These are phyloP conservation scores for Trypoxylon attenuatum DNA, from an alignment of 2,888 invertebrate species.

Conservation along the genomic window DNA sequence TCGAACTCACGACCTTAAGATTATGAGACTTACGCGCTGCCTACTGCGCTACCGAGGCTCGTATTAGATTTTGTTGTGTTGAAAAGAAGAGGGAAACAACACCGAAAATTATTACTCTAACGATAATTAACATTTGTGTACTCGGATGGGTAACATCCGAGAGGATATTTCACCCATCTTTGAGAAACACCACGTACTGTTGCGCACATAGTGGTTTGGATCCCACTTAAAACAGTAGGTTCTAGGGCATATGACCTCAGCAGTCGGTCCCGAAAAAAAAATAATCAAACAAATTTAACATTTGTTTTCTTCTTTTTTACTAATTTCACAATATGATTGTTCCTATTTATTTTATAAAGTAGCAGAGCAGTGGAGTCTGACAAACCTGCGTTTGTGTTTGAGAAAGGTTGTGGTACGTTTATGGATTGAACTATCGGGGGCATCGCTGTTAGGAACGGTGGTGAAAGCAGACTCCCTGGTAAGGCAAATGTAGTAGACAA, in stretches of 20 bases:
- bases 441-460: conserved; percentile 51
- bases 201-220: too few species aligned
- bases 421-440: conserved; percentile 59
- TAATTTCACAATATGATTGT: not conserved
- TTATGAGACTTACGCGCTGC: conserved; percentile 73
- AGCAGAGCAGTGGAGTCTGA: not conserved
- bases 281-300: too few species aligned
- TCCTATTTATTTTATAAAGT: not conserved
- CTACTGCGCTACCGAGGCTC: conserved; percentile 69
- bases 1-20: conserved; percentile 94
- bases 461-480: conserved; percentile 50
- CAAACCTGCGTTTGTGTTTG: conserved; percentile 49
- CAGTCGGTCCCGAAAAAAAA: too few species aligned
- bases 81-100: too few species aligned
- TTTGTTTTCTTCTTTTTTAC: too few species aligned
- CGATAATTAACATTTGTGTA: too few species aligned
- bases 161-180: too few species aligned
- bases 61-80: fast-evolving
- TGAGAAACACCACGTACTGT: too few species aligned
- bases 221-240: too few species aligned
- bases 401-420: conserved; percentile 50
- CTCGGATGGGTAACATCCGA: too few species aligned
- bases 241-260: too few species aligned
- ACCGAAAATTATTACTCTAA: too few species aligned
- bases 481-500: conserved; percentile 51